Evolutionary conservation across 92 coral and sea anemone genomes (phyloP).

Genomic region (Desmophyllum pertusum): DNA sequence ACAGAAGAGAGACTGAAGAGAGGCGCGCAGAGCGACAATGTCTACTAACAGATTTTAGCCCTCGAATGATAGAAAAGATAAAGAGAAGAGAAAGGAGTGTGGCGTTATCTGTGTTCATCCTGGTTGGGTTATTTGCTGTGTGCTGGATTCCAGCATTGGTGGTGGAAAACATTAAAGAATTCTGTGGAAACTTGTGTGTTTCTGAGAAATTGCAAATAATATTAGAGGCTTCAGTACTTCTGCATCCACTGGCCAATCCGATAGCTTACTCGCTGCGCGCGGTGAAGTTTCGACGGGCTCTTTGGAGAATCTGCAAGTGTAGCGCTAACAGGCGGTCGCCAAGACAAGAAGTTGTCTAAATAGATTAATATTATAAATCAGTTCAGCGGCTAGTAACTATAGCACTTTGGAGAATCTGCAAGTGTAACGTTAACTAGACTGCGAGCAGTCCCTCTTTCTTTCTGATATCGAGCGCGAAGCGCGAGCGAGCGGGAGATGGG

Average conservation of each 20-base stretch:
- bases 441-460: too few species aligned
- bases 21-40: not conserved
- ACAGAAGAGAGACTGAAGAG: not conserved
- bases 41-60: not conserved
- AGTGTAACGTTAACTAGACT: too few species aligned
- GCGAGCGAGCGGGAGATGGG: too few species aligned
- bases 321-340: not conserved
- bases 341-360: not conserved
- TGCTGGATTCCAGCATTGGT: conserved; percentile 4
- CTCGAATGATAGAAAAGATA: not conserved
- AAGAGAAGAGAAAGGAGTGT: conserved; percentile 21
- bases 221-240: not conserved
- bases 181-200: not conserved
- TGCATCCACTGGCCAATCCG: conserved; percentile 26
- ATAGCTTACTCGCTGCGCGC: conserved; percentile 18
- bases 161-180: not conserved
- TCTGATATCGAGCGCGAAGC: too few species aligned
- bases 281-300: conserved; percentile 18
- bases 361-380: not conserved
- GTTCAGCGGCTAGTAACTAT: too few species aligned
- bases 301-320: not conserved
- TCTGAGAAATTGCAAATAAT: not conserved
- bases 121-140: not conserved
- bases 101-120: not conserved
- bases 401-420: too few species aligned